A percentile compares a stretch with the other conserved stretches of the same genome.
Conservation (phyloP, 1,140 invertebrate genomes). For the Lasioglossum baleicum region DNA sequence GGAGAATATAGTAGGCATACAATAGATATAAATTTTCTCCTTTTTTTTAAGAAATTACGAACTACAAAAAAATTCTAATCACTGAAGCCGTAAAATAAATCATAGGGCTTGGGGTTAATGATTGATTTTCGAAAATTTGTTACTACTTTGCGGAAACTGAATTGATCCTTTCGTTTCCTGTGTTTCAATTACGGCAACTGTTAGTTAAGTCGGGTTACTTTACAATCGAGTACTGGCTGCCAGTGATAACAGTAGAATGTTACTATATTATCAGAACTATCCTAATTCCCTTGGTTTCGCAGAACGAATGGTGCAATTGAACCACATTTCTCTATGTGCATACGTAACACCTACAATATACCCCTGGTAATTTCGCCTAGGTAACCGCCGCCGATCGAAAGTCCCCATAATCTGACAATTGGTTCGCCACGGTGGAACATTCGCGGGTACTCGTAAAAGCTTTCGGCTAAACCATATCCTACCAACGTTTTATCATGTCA, state of each 20-base stretch:
- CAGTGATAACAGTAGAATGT: neutral
- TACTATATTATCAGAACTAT: neutral
- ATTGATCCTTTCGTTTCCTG: too few relatives aligned
- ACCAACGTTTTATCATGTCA: conserved; percentile 57
- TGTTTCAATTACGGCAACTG: too few relatives aligned
- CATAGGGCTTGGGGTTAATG: too few relatives aligned
- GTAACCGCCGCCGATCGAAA: conserved; percentile 32
- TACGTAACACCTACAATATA: neutral
- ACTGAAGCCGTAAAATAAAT: too few relatives aligned
- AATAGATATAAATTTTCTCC: too few relatives aligned
- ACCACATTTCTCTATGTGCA: neutral
- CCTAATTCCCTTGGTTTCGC: neutral
- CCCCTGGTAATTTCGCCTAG: conserved; percentile 37
- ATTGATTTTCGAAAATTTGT: too few relatives aligned
- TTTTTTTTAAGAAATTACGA: too few relatives aligned
- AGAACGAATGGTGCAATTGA: neutral
- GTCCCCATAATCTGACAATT: conserved; percentile 54
- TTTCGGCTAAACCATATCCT: conserved; percentile 29
- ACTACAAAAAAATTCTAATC: too few relatives aligned
- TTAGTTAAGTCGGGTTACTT: neutral
- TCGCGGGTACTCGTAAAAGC: conserved; percentile 56
- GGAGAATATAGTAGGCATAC: too few relatives aligned
- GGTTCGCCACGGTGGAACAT: conserved; percentile 20
- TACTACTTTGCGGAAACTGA: too few relatives aligned
- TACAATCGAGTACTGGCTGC: neutral